A percentile compares a stretch with the other conserved stretches of the same genome.
Conservation (phyloP, 2,113 vertebrate species). For the Xenopus tropicalis region DNA sequence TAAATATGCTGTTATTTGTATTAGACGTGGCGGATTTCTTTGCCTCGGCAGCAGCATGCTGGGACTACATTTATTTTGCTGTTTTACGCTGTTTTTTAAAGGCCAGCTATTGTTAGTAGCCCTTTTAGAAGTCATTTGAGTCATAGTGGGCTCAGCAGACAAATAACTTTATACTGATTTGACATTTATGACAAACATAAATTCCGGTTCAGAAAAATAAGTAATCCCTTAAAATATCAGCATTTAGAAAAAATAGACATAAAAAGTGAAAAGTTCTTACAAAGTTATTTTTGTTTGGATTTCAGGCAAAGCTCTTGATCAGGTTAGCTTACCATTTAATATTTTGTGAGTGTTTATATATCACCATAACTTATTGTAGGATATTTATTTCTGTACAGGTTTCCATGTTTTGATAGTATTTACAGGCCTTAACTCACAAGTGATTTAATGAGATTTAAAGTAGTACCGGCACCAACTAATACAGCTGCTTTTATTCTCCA, state of each 20-base stretch:
- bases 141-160: constrained; percentile 30
- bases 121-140: constrained; percentile 33
- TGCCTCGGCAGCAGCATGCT: constrained; percentile 6
- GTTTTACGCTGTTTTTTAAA: constrained; percentile 18
- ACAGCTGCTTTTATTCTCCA: no score
- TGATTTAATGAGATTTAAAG: no score
- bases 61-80: constrained; percentile 27
- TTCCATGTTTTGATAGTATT: not conserved
- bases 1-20: constrained; percentile 26
- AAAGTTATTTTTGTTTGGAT: constrained; percentile 1
- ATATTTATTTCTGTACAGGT: not conserved
- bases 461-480: no score
- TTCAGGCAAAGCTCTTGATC: constrained; percentile 11
- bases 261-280: constrained; percentile 12
- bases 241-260: not conserved
- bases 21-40: constrained; percentile 17
- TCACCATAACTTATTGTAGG: not conserved
- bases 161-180: constrained; percentile 33
- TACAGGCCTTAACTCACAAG: not conserved
- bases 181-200: constrained; percentile 34
- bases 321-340: not conserved
- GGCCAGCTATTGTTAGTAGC: constrained; percentile 26
- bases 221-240: constrained; percentile 25
- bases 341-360: constrained; percentile 1
- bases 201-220: constrained; percentile 10